Evolutionary conservation across 2,888 invertebrate species (phyloP).

Genomic region (Caenorhabditis imperialis): DNA sequence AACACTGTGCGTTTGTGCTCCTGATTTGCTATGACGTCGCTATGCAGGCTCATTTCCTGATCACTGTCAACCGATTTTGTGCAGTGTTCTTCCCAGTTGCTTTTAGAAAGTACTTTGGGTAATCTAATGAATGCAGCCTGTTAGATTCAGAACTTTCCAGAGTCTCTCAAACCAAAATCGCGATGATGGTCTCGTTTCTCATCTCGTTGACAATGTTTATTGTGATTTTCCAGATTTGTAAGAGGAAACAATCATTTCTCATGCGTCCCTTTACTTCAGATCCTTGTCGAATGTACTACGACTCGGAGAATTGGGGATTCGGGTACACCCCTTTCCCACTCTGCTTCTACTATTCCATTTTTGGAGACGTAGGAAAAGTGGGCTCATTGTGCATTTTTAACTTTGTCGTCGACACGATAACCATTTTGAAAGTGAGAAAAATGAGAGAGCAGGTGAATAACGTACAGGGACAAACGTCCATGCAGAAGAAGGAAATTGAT

Average conservation of each 20-base stretch:
- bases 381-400: constrained; percentile 11
- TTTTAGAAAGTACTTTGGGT: constrained; percentile 1
- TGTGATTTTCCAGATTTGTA: constrained; percentile 1
- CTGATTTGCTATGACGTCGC: constrained; percentile 7
- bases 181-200: neutral
- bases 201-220: neutral
- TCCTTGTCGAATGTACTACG: constrained; percentile 8
- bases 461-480: constrained; percentile 7
- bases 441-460: neutral
- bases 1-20: neutral
- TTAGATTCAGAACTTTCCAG: neutral
- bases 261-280: constrained; percentile 2
- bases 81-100: constrained; percentile 11
- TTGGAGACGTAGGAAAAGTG: constrained; percentile 12
- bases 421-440: constrained; percentile 28
- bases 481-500: constrained; percentile 33
- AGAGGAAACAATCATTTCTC: neutral
- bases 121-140: neutral
- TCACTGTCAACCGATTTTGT: constrained; percentile 20
- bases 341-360: neutral
- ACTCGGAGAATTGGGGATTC: neutral
- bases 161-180: neutral
- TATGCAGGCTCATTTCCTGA: constrained; percentile 5
- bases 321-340: neutral
- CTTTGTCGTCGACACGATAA: constrained; percentile 13